Evolutionary conservation across 1,140 invertebrate species (phyloP), one percentile per base, ranked within the genome.

Genomic region (Drosophila varians): DNA sequence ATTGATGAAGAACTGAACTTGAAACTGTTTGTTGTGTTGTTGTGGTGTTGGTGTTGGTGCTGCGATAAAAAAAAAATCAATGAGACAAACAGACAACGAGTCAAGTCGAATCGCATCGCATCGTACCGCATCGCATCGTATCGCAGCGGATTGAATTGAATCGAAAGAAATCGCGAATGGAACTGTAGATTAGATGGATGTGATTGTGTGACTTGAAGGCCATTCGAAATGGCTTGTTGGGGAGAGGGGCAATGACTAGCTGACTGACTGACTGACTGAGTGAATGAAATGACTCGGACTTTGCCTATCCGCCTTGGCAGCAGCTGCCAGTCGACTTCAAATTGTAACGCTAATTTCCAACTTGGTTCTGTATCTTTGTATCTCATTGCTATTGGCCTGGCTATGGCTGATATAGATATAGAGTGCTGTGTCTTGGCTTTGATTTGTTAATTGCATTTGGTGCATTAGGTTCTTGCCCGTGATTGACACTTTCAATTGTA

Each of bases 1-100:
- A 86, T 86, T 86, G 77, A 86, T 86, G 77, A 82, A 77, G 60
- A 82, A 86, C 77, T 86, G 82, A 87, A 86, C 82, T 87, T 86
- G 82, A 87, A 68, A 84, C 58, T 71, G 65, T 62, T n/a, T 75
- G 38, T 70, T 61, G 25, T n/a, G 14, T 48, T n/a, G 47, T 43
- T 18, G 16, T 40, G 42, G 7, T 47, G 8, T 12, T 46, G 19
- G 31, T 69, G 53, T 49, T 71, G 31, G 60, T 57, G 74, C 54
- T 62, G 54, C 57, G n/a, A 58, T 57, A 54, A 54, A 74, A 61
- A 60, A 61, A 57, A 58, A 83, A 77, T 74, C 58, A 82, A 83
- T 75, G 74, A 77, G 79, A 86, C 74, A 70, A 76, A 74, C 70
- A 49, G 72, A 72, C 64, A 64, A 48, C 42, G 51, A 47, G 16